Conservation (phyloP, 2,113 vertebrate genomes). For the Cyanoderma ruficeps region DNA sequence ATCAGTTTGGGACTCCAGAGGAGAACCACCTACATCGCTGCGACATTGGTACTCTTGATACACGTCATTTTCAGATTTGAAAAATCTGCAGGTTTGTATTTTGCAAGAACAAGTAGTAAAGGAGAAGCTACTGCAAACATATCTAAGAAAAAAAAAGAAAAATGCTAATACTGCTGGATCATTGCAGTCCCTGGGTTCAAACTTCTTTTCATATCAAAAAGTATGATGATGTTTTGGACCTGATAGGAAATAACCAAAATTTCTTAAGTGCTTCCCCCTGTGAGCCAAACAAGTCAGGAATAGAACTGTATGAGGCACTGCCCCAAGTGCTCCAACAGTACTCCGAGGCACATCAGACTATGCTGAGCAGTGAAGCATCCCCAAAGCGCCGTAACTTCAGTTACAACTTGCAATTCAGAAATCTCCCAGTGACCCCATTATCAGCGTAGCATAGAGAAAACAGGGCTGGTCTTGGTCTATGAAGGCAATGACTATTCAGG, state of each 20-base stretch:
- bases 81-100: background rate
- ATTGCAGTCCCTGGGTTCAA: background rate
- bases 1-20: background rate
- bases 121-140: background rate
- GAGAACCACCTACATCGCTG: background rate
- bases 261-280: background rate
- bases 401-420: conserved; percentile 29
- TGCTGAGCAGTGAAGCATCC: conserved; percentile 3
- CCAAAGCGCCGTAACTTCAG: background rate
- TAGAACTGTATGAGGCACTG: background rate
- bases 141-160: background rate
- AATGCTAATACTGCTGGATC: background rate
- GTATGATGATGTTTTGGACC: background rate
- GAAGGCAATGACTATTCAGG: conserved; percentile 41
- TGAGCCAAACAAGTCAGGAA: conserved; percentile 2
- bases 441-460: conserved; percentile 22
- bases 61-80: background rate
- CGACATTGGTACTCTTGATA: rapidly evolving
- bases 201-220: background rate
- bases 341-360: background rate
- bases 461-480: background rate
- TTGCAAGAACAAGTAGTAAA: background rate
- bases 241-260: background rate
- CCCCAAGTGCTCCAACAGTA: background rate
- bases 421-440: conserved; percentile 63